Percentiles rank a stretch among this genome's conserved stretches.
These are phyloP conservation scores for Aphaenogaster floridana DNA, from an alignment of 1,140 invertebrate genomes.

Conservation along the genomic window DNA sequence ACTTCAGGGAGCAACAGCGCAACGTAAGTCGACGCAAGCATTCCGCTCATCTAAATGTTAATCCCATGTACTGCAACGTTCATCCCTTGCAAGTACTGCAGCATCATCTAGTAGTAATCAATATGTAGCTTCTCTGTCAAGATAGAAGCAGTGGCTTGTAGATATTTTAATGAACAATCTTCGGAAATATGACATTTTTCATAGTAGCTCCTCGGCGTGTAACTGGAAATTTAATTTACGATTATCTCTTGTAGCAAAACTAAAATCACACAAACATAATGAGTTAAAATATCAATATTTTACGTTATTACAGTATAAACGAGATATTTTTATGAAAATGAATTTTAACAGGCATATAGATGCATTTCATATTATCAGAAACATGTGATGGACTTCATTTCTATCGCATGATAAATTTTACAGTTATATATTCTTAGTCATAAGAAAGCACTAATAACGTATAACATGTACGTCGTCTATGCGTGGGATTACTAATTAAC, in stretches of 20 bases:
- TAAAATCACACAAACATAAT: not conserved
- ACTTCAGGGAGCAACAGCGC: constrained; percentile 21
- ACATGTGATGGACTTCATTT: not conserved
- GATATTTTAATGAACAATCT: constrained; percentile 30
- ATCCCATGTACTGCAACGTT: constrained; percentile 49
- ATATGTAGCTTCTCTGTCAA: constrained; percentile 33
- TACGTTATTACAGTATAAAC: not conserved
- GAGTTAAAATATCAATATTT: not conserved
- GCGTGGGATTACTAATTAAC: constrained; percentile 27
- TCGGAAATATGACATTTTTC: constrained; percentile 9
- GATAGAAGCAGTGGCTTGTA: not conserved
- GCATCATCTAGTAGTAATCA: constrained; percentile 42
- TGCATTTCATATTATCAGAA: not conserved
- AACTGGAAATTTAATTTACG: not conserved
- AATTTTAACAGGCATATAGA: not conserved
- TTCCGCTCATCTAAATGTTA: constrained; percentile 59
- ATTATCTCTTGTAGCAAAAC: not conserved
- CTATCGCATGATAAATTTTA: constrained; percentile 15
- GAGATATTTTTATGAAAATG: constrained; percentile 7
- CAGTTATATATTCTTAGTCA: not conserved
- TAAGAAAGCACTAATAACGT: constrained; percentile 21
- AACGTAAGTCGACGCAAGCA: constrained; percentile 32
- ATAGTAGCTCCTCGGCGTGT: not conserved
- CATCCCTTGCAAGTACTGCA: constrained; percentile 27
- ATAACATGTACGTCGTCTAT: not conserved